These are phyloP conservation scores for Pilophorus perplexus DNA, from an alignment of 2,888 invertebrate genomes.

Conservation along the genomic window DNA sequence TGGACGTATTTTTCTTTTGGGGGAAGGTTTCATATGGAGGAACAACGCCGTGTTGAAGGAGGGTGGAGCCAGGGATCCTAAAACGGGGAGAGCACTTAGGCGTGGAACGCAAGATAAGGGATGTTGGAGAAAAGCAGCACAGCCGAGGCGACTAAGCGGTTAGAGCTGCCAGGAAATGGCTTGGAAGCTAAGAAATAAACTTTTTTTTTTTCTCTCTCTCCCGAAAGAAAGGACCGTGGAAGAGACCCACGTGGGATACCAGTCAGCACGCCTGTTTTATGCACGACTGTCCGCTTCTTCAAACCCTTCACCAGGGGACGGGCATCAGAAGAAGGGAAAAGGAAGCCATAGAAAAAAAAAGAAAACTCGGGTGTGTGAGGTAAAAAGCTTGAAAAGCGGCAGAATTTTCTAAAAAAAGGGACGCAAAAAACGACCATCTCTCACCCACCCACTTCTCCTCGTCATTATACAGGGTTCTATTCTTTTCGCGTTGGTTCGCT, in stretches of 20 bases:
- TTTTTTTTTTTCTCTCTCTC: neutral
- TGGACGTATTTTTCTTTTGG: neutral
- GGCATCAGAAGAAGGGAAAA: neutral
- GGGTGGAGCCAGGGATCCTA: neutral
- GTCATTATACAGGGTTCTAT: too few relatives aligned
- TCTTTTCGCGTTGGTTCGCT: too few relatives aligned
- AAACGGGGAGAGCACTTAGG: constrained; percentile 31
- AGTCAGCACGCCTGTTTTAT: constrained; percentile 24
- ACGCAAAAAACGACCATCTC: too few relatives aligned
- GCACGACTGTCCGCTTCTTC: constrained; percentile 34
- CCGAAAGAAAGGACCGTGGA: constrained; percentile 3
- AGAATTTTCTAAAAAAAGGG: constrained; percentile 25
- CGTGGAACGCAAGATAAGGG: constrained; percentile 4
- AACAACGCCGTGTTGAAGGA: neutral
- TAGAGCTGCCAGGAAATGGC: constrained; percentile 25
- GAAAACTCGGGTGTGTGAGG: constrained; percentile 6
- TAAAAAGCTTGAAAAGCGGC: constrained; percentile 25
- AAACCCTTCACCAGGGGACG: neutral
- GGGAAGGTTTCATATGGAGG: constrained; percentile 3
- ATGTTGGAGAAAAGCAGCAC: constrained; percentile 1
- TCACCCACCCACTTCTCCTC: too few relatives aligned
- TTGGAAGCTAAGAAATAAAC: constrained; percentile 33
- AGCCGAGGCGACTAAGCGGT: constrained; percentile 2
- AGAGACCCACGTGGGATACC: neutral
- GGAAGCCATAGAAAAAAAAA: neutral